These are phyloP conservation scores for Acronicta psi DNA, from an alignment of 2,888 invertebrate genomes.

Conservation along the genomic window DNA sequence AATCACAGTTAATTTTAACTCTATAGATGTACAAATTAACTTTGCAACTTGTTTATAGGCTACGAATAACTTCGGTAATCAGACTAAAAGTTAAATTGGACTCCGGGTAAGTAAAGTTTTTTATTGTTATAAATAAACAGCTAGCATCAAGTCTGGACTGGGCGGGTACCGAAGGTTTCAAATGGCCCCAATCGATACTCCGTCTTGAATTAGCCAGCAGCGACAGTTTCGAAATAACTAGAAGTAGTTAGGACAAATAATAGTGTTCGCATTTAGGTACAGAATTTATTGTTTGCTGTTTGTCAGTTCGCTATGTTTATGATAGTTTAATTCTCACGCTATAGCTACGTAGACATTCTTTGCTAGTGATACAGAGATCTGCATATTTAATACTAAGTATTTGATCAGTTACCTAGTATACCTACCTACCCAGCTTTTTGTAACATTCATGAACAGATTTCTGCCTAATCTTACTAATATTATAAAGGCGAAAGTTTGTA, in stretches of 20 bases:
- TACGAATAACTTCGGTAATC: constrained; percentile 51
- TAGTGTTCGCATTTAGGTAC: constrained; percentile 1
- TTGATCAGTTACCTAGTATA: too few relatives aligned
- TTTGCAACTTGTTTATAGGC: constrained; percentile 40
- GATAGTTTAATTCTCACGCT: constrained; percentile 3
- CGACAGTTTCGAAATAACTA: constrained; percentile 5
- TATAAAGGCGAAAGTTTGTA: too few relatives aligned
- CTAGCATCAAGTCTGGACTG: constrained; percentile 4
- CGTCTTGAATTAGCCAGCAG: not conserved
- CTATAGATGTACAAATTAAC: constrained; percentile 35
- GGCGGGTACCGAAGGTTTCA: not conserved
- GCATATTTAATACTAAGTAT: not conserved
- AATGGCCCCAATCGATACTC: constrained; percentile 11
- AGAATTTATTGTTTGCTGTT: constrained; percentile 7
- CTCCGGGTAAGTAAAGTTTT: constrained; percentile 49
- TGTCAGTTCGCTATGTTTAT: not conserved
- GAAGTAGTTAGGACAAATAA: not conserved
- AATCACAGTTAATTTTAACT: constrained; percentile 22
- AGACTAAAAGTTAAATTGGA: constrained; percentile 59
- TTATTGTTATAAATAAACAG: constrained; percentile 59
- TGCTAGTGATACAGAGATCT: not conserved
- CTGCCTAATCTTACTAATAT: not conserved
- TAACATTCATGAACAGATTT: not conserved
- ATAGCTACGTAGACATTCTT: not conserved
- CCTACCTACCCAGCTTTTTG: too few relatives aligned